A percentile compares a stretch with the other conserved stretches of the same genome.
phyloP scores from a whole-genome alignment of 1,140 invertebrate species.

The Pseudobourletiella spinata region DNA sequence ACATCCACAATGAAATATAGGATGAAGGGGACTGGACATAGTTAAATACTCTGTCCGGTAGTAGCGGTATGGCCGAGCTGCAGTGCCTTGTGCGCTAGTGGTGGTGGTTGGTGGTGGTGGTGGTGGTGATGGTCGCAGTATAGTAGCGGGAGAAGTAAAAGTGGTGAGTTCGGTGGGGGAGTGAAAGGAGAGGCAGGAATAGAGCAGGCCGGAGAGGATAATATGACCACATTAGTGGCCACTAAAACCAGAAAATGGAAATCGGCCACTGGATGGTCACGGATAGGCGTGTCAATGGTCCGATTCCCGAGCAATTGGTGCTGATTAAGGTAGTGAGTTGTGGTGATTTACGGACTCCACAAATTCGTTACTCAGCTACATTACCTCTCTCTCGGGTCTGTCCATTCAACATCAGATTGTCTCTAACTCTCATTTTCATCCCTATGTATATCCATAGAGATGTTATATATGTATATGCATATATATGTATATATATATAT shows the following conservation, averaged over 20 bases:
- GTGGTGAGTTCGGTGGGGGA: too few species aligned
- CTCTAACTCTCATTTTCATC: slow-evolving; percentile 2
- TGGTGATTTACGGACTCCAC: slow-evolving; percentile 35
- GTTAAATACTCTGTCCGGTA: too few species aligned
- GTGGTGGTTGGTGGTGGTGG: slow-evolving; percentile 23
- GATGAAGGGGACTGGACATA: too few species aligned
- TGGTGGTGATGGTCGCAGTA: slow-evolving; percentile 38
- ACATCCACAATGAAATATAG: too few species aligned
- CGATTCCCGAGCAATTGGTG: slow-evolving; percentile 36
- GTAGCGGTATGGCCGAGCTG: too few species aligned
- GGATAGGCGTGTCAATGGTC: slow-evolving; percentile 36
- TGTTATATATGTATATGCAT: too few species aligned
- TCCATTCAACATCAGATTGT: slow-evolving; percentile 4
- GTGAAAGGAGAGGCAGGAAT: slow-evolving; percentile 12
- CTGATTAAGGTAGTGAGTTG: slow-evolving; percentile 37
- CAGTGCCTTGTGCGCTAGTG: neutral
- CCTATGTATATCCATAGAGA: neutral
- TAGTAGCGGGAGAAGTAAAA: too few species aligned
- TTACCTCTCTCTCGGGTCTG: slow-evolving; percentile 26
- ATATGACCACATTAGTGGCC: slow-evolving; percentile 13
- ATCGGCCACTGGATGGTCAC: slow-evolving; percentile 27
- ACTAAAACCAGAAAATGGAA: slow-evolving; percentile 18
- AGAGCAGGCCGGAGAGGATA: slow-evolving; percentile 1
- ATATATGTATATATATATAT: too few species aligned
- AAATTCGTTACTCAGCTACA: slow-evolving; percentile 36